Conservation (phyloP, 2,113 vertebrate genomes). For the Neolamprologus ventralis region DNA sequence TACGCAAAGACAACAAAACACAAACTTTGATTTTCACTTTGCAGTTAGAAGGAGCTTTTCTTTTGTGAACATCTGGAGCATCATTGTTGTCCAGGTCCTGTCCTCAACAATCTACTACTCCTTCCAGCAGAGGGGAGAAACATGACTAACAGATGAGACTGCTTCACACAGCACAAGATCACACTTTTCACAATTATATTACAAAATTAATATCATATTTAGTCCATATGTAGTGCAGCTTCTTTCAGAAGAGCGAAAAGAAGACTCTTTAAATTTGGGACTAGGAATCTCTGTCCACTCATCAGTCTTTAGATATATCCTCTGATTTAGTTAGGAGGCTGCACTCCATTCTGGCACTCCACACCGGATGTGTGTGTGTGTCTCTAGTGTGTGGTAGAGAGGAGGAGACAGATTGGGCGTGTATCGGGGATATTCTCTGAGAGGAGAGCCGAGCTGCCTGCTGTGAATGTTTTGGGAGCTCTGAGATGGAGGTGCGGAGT, state of each 20-base stretch:
- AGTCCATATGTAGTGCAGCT: slow-evolving; percentile 8
- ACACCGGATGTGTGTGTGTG: slow-evolving; percentile 75
- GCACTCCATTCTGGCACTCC: slow-evolving; percentile 89
- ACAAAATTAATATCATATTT: slow-evolving; percentile 27
- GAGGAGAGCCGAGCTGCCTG: slow-evolving; percentile 81
- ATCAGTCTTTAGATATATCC: neutral
- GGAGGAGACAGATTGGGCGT: slow-evolving; percentile 85
- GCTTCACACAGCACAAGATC: slow-evolving; percentile 37
- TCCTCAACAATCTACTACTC: neutral
- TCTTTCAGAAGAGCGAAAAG: neutral
- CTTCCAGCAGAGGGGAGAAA: neutral
- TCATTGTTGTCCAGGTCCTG: neutral
- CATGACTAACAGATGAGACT: neutral
- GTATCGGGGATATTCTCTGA: slow-evolving; percentile 74
- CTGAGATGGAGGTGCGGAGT: slow-evolving; percentile 55
- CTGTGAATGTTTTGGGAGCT: slow-evolving; percentile 81
- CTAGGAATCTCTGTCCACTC: neutral
- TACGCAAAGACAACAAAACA: neutral
- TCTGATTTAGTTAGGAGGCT: slow-evolving; percentile 77
- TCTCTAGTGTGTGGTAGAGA: slow-evolving; percentile 83
- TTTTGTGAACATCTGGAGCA: neutral
- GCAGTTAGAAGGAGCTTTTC: neutral
- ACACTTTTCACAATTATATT: slow-evolving; percentile 40
- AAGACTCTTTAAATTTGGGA: neutral
- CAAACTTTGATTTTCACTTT: slow-evolving; percentile 10